Conservation (phyloP, 2,888 invertebrate genomes). For the Syritta pipiens region DNA sequence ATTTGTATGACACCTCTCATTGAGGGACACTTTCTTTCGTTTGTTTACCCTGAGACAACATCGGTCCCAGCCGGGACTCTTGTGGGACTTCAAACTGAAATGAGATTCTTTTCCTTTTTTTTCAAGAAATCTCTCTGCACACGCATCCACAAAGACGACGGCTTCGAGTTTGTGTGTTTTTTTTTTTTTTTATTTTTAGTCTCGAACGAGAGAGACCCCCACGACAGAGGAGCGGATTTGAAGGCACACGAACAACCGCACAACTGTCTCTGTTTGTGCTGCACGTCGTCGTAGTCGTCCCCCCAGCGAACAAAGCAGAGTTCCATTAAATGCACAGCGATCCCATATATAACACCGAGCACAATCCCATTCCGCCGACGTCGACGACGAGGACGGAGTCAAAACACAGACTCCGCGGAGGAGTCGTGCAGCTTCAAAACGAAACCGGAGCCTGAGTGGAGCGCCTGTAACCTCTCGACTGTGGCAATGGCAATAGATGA, state of each 20-base stretch:
- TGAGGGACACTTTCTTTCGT: conserved; percentile 2
- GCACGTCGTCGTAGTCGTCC: background rate
- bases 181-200: conserved; percentile 20
- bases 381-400: conserved; percentile 25
- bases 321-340: conserved; percentile 2
- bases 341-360: conserved; percentile 50
- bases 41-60: conserved; percentile 27
- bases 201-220: conserved; percentile 29
- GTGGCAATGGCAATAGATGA: conserved; percentile 57
- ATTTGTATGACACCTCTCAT: conserved; percentile 28
- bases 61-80: conserved; percentile 32
- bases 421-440: conserved; percentile 39
- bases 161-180: conserved; percentile 1
- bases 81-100: conserved; percentile 20
- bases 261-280: conserved; percentile 26
- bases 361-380: conserved; percentile 48
- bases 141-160: background rate
- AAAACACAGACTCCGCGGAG: conserved; percentile 32
- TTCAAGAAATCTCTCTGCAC: background rate
- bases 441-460: conserved; percentile 2
- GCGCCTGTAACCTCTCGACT: background rate
- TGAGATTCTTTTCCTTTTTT: background rate
- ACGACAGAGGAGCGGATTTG: conserved; percentile 24
- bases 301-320: conserved; percentile 9
- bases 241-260: background rate